A percentile compares a stretch with the other conserved stretches of the same genome.
Conservation (phyloP, 2,888 invertebrate species). For the Mythimna ferrago region DNA sequence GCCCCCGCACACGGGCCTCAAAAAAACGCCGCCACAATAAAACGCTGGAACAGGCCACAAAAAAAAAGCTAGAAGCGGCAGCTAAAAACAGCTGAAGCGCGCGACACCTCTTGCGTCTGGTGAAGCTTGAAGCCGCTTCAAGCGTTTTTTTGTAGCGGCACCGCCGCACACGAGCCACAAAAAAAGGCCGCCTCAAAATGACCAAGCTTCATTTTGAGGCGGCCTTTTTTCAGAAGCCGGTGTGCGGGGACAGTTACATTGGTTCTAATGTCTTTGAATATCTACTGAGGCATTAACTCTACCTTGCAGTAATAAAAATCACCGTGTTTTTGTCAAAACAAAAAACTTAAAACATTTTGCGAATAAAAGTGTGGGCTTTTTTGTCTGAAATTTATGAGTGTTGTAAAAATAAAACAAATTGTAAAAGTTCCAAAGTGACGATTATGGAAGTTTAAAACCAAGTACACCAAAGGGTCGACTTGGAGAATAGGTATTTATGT, state of each 20-base stretch:
- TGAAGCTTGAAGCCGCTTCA: no score
- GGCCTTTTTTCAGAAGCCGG: no score
- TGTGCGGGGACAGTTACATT: constrained; percentile 16
- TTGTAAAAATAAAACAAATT: constrained; percentile 39
- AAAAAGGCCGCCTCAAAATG: no score
- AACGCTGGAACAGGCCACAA: no score
- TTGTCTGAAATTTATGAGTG: constrained; percentile 46
- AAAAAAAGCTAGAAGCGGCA: no score
- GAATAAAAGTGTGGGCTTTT: constrained; percentile 61
- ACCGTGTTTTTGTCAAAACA: constrained; percentile 25
- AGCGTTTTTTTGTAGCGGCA: no score
- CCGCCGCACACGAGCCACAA: no score
- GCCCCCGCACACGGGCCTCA: no score
- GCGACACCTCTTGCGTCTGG: no score
- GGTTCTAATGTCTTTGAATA: constrained; percentile 6
- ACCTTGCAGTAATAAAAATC: constrained; percentile 6
- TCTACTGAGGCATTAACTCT: constrained; percentile 5
- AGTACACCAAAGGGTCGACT: constrained; percentile 6
- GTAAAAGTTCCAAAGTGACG: constrained; percentile 48
- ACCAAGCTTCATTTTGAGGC: no score
- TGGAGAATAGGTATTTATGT: background rate
- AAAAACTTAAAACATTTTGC: constrained; percentile 30
- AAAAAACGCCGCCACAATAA: no score
- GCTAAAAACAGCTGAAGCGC: no score
- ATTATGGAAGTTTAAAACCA: constrained; percentile 41